Evolutionary conservation across 2,113 vertebrate species (phyloP).

Genomic region (Cygnus atratus): DNA sequence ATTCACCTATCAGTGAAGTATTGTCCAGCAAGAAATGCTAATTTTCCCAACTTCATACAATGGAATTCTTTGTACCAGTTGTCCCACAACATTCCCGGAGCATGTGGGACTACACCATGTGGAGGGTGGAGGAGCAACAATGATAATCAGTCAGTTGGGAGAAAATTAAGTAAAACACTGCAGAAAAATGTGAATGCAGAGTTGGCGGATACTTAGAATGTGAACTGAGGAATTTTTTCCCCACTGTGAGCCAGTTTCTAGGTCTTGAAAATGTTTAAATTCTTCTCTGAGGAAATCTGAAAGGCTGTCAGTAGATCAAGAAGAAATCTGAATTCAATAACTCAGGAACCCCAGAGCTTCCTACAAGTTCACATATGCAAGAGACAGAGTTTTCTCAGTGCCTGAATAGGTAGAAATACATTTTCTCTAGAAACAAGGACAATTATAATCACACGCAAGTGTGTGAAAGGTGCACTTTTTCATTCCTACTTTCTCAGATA

Average conservation of each 20-base stretch:
- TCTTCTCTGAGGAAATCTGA: background rate
- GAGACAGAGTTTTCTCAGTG: background rate
- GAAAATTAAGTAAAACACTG: background rate
- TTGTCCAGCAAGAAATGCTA: background rate
- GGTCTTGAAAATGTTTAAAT: slow-evolving; percentile 1
- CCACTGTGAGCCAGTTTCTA: background rate
- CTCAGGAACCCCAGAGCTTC: background rate
- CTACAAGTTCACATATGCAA: background rate
- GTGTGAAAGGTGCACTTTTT: background rate
- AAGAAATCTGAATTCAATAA: background rate
- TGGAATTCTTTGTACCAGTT: background rate
- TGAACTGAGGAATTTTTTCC: background rate
- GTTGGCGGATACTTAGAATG: background rate
- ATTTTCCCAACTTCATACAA: background rate
- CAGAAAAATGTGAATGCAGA: slow-evolving; percentile 6
- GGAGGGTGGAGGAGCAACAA: background rate
- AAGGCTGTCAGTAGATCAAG: background rate
- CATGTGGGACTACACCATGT: background rate
- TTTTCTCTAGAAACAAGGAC: background rate
- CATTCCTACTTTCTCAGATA: background rate
- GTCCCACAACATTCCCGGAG: background rate
- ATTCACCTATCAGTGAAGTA: background rate
- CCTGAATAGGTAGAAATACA: background rate
- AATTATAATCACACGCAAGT: background rate
- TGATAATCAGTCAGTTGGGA: background rate